Evolutionary conservation across 2,113 vertebrate genomes (phyloP), one percentile per base, ranked within the genome.

Genomic region (Strigops habroptila): DNA sequence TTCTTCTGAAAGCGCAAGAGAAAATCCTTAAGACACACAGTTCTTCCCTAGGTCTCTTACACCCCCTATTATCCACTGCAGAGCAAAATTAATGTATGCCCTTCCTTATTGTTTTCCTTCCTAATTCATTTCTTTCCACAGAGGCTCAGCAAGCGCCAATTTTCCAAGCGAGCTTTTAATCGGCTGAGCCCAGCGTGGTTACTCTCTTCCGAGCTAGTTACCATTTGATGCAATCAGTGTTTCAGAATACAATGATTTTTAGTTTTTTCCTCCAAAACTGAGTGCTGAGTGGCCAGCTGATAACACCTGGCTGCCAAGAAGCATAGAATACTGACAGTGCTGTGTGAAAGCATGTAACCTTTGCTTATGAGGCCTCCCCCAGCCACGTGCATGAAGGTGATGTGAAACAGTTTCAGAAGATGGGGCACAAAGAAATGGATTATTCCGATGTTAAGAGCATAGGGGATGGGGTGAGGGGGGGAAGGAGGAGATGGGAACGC

Each of bases 121-220:
- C 81, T 95, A 88, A 95, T 96, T 96, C 91, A 85, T 91, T 96
- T 91, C 78, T 83, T 92, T 88, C 94, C 82, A 83, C 23, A 73
- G 77, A 90, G 64, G 63, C 92, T 84, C 91, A 94, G 93, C 91
- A 84, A 94, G 83, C 11, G 3, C 74, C 91, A 94, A 96, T 93
- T 97, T 97, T 97, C 78, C 88, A 67, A 95, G 90, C 0, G 62
- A 75, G 81, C 81, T 96, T 96, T 92, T 95, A 96, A 97, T 96
- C 19, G 43, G 77, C 85, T 77, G 82, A 91, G 90, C 93, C 60
- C 91, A 93, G 89, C 30, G 0, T 94, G 93, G 75, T 92, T 79
- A 59, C 92, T 86, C 73, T 73, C 85, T 88, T 87, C 46, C 82
- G 83, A 77, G 90, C 94, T 59, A 53, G 82, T 31, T 94, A 87